Evolutionary conservation across 2,113 vertebrate species (phyloP), one percentile per base, ranked within the genome.

Genomic region (Solenodon paradoxus): DNA sequence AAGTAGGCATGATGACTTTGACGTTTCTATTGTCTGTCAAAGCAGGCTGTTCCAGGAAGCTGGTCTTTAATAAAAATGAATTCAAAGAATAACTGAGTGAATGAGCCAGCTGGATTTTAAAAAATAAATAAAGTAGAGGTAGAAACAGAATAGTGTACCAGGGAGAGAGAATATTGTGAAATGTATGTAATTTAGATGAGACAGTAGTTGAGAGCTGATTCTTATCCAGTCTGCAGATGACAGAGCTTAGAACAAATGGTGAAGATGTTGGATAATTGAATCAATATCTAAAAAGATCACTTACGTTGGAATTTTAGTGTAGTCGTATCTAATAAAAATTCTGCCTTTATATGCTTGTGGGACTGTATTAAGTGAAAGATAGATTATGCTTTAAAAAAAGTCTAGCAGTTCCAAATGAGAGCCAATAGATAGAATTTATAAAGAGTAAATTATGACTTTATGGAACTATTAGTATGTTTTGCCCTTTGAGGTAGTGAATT

Each of bases 71-170:
- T 81, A 79, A 84, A 68, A 28, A 90, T 59, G 22, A 88, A 68
- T 91, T 59, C 45, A 84, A 40, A 90, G 57, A 95, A 55, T 59
- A 83, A 81, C 20, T 63, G 57, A 92, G n/a, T 24, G 42, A 88
- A 79, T 42, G 71, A 92, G 51, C 38, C 69, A 94, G 10, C 28
- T 94, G 35, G 69, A 57, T 71, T 94, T 92, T 86, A 89, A 90
- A 90, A 42, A 87, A 74, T 78, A 90, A 88, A 55, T 72, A 87
- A 26, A 47, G 75, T 90, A 66, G 53, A 94, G 49, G 59, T 38
- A 1, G 61, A 59, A 75, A 75, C 38, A 89, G 30, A 82, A 49
- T 28, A 66, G 38, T 53, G 63, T 53, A 6, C 13, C 11, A 42
- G 47, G 40, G 90, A 85, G 49, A 59, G 78, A 93, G 93, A 51